Conservation (phyloP, 2,113 vertebrate genomes). For the Poecilia latipinna region DNA sequence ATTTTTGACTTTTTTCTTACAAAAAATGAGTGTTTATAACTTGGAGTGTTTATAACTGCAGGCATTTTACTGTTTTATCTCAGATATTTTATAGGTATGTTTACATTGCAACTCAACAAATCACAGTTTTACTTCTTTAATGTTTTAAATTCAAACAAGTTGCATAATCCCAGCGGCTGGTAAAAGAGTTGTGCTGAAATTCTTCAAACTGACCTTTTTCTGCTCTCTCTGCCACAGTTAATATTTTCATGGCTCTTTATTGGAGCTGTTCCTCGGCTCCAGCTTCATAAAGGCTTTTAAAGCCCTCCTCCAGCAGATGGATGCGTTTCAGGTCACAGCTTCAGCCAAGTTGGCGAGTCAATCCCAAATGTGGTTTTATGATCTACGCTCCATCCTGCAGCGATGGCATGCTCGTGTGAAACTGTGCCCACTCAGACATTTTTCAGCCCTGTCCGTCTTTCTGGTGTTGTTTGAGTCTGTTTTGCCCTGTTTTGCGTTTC, state of each 20-base stretch:
- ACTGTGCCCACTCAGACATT: constrained; percentile 34
- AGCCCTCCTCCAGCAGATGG: constrained; percentile 43
- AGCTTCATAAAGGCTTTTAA: constrained; percentile 24
- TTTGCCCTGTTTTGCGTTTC: not conserved
- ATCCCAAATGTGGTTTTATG: constrained; percentile 49
- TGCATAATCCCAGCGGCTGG: not conserved
- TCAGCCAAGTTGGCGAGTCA: constrained; percentile 47
- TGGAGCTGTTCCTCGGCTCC: not conserved
- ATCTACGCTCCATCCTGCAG: constrained; percentile 19
- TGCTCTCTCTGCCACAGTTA: not conserved
- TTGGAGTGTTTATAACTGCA: too few relatives aligned
- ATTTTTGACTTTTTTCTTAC: too few relatives aligned
- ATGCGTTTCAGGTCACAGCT: constrained; percentile 35
- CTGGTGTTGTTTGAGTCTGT: not conserved
- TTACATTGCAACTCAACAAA: too few relatives aligned
- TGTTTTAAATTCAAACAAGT: not conserved
- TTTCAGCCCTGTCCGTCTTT: constrained; percentile 1
- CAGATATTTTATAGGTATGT: too few relatives aligned
- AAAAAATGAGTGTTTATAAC: not conserved
- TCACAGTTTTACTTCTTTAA: too few relatives aligned
- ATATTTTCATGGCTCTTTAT: constrained; percentile 11
- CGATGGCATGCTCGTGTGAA: constrained; percentile 34
- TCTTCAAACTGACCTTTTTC: not conserved
- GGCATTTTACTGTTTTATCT: not conserved
- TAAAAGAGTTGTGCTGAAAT: not conserved